These are phyloP conservation scores for Drosophila kepulauana DNA, from an alignment of 1,140 invertebrate genomes.

Conservation along the genomic window DNA sequence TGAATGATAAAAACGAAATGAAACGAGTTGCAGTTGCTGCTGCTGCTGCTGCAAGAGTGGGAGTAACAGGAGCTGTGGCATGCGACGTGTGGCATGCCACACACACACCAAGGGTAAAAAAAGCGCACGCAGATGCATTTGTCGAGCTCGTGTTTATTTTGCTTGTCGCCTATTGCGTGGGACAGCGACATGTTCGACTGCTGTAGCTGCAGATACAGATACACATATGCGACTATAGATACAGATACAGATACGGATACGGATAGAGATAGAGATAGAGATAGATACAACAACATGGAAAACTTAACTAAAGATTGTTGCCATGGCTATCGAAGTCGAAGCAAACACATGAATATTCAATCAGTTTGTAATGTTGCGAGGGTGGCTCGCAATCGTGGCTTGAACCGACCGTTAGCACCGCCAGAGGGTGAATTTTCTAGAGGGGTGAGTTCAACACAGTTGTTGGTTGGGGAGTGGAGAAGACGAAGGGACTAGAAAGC, in stretches of 20 bases:
- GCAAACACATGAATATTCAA: conserved; percentile 55
- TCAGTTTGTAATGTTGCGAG: conserved; percentile 50
- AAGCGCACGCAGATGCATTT: conserved; percentile 74
- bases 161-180: conserved; percentile 33
- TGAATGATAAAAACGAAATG: conserved; percentile 62
- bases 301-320: conserved; percentile 57
- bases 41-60: background rate
- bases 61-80: conserved; percentile 1
- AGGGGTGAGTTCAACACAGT: no score
- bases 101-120: conserved; percentile 44
- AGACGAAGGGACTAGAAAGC: conserved; percentile 14
- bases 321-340: conserved; percentile 62
- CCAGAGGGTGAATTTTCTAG: background rate
- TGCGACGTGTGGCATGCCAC: conserved; percentile 29
- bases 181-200: conserved; percentile 7
- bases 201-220: background rate
- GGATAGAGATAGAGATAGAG: conserved; percentile 17
- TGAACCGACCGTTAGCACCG: conserved; percentile 59
- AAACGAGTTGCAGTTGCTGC: conserved; percentile 1
- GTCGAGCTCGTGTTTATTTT: conserved; percentile 49
- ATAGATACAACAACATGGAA: conserved; percentile 10
- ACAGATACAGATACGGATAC: conserved; percentile 24
- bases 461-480: background rate
- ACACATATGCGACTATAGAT: conserved; percentile 16
- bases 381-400: conserved; percentile 38